These are phyloP conservation scores for Cirrhinus mrigala DNA, from an alignment of 2,797 vertebrate genomes.

Conservation along the genomic window DNA sequence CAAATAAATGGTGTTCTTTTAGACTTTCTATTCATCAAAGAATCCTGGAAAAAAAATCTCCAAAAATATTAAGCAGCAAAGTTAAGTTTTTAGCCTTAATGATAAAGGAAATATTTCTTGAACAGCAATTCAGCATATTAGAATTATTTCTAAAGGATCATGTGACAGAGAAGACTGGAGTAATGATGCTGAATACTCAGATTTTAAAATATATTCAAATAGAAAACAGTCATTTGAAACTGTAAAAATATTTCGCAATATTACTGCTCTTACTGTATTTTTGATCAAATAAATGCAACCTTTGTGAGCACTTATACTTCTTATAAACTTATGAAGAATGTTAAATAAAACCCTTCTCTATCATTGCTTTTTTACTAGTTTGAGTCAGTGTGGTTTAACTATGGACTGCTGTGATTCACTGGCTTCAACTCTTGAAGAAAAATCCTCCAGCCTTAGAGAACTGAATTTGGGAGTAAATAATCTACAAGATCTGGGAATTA, in stretches of 20 bases:
- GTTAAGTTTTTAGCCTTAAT: not conserved
- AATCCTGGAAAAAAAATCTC: not conserved
- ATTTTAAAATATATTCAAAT: not conserved
- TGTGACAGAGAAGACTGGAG: not conserved
- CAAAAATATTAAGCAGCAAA: too few relatives aligned
- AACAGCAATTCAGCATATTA: not conserved
- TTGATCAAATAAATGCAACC: not conserved
- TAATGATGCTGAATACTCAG: not conserved
- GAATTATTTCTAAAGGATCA: not conserved
- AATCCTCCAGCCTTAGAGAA: conserved; percentile 44
- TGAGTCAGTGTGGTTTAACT: conserved; percentile 52
- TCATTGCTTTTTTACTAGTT: conserved; percentile 26
- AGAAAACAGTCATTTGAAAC: not conserved
- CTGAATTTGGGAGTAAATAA: conserved; percentile 54
- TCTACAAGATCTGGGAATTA: conserved; percentile 52
- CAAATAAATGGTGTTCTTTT: too few relatives aligned
- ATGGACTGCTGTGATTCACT: conserved; percentile 41
- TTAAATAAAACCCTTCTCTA: not conserved
- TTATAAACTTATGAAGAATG: not conserved
- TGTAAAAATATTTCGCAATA: not conserved
- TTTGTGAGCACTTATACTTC: not conserved
- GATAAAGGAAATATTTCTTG: not conserved
- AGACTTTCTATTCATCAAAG: not conserved
- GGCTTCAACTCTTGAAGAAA: conserved; percentile 25
- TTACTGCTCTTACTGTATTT: not conserved